phyloP scores from a whole-genome alignment of 1,140 invertebrate species.

The Ganaspis sp. region DNA sequence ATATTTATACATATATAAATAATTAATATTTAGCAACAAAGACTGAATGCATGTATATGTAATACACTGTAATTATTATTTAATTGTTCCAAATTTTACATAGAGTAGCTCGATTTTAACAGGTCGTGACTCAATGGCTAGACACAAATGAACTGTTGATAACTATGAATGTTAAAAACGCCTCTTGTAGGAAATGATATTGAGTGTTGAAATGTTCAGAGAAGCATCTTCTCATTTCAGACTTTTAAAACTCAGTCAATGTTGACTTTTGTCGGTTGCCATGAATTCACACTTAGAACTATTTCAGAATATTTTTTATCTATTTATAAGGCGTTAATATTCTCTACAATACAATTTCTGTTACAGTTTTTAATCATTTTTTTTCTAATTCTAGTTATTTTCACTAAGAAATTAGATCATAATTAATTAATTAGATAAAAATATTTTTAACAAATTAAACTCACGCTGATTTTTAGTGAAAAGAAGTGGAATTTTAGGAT shows the following conservation, averaged over 20 bases:
- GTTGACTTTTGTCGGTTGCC: neutral
- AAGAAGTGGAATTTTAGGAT: neutral
- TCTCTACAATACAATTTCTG: neutral
- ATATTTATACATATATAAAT: slow-evolving; percentile 41
- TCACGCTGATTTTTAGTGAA: neutral
- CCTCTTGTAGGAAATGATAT: neutral
- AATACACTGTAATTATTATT: slow-evolving; percentile 61
- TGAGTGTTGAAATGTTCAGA: neutral
- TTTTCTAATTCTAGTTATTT: slow-evolving; percentile 34
- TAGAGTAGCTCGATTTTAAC: neutral
- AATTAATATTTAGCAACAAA: slow-evolving; percentile 62
- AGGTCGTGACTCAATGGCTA: slow-evolving; percentile 13
- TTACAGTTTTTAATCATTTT: slow-evolving; percentile 15
- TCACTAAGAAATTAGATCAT: neutral
- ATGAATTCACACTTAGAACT: neutral
- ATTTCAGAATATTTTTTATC: slow-evolving; percentile 12
- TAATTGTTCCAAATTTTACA: slow-evolving; percentile 34
- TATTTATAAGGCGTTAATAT: slow-evolving; percentile 7
- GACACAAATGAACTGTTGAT: slow-evolving; percentile 7
- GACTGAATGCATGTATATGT: slow-evolving; percentile 68
- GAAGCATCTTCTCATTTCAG: neutral
- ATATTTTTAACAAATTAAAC: neutral
- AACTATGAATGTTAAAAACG: slow-evolving; percentile 3
- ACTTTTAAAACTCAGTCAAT: no score
- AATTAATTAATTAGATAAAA: neutral